Percentiles rank a stretch among this genome's conserved stretches.
phyloP scores from a whole-genome alignment of 2,113 vertebrate species.

The Toxotes jaculatrix region DNA sequence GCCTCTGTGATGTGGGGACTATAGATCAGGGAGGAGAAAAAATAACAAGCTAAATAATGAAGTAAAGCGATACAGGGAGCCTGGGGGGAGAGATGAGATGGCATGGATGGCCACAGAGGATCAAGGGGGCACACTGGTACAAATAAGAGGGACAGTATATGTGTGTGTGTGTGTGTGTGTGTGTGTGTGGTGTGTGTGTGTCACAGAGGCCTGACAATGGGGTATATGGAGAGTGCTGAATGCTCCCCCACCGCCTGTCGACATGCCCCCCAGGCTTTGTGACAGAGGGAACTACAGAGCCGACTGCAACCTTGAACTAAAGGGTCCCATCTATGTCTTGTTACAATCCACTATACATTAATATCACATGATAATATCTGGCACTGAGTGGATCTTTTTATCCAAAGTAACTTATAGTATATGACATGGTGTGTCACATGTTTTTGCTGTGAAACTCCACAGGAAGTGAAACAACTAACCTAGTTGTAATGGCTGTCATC shows the following conservation, averaged over 20 bases:
- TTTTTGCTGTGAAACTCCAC: not conserved
- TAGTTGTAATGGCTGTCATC: not conserved
- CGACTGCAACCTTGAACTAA: conserved; percentile 43
- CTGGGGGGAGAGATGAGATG: conserved; percentile 61
- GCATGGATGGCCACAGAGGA: conserved; percentile 66
- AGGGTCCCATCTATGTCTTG: conserved; percentile 8
- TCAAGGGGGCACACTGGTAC: conserved; percentile 52
- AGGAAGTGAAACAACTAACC: conserved; percentile 11
- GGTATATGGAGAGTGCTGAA: conserved; percentile 35
- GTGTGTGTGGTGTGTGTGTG: conserved; percentile 36
- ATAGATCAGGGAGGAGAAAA: conserved; percentile 79
- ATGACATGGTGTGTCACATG: conserved; percentile 1
- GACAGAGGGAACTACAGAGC: conserved; percentile 45
- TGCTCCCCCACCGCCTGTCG: conserved; percentile 20
- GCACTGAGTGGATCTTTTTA: conserved; percentile 19
- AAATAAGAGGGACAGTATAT: conserved; percentile 44
- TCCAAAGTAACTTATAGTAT: not conserved
- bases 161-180: conserved; percentile 37
- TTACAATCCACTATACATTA: conserved; percentile 36
- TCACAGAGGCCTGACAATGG: conserved; percentile 36
- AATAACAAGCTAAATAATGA: conserved; percentile 82
- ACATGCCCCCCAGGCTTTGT: conserved; percentile 34
- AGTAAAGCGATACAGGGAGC: conserved; percentile 76
- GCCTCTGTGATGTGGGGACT: conserved; percentile 80
- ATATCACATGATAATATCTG: conserved; percentile 33